Evolutionary conservation across 2,113 vertebrate species (phyloP), one percentile per base, ranked within the genome.

Genomic region (Hydropotes inermis): DNA sequence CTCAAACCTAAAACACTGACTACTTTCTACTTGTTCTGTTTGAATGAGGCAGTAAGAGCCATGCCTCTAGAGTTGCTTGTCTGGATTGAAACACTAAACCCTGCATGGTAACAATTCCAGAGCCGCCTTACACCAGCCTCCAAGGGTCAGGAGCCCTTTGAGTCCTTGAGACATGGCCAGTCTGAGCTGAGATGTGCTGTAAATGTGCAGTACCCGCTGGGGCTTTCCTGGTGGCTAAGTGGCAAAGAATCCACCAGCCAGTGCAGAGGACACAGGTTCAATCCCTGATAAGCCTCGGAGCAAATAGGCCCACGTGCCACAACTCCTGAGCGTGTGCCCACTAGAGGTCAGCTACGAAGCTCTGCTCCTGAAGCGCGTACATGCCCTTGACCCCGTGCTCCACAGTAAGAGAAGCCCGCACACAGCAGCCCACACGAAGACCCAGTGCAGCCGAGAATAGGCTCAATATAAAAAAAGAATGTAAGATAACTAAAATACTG

Each of bases 101-200:
- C 55, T 3, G 33, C 0, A 1, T 3, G 7, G 54, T 70, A 23
- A 39, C 43, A 58, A 16, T 74, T 74, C 28, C 15, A 30, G 12
- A 54, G 50, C 33, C 1, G 0, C 50, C 50, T 23, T 19, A 16
- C 11, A 5, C 47, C 11, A 33, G 50, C 50, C 36, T 33, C 8
- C 3, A 25, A 23, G 74, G 10, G 7, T 4, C 0, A 6, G 39
- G 11, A 11, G 27, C 50, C 79, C 52, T 6, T 2, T 2, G 57
- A 45, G n/a, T 57, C 11, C 28, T 3, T 25, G 30, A 7, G 39
- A 54, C 12, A 30, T 6, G 10, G 64, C 50, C 7, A 8, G 39
- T 45, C 23, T 1, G 5, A 43, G 52, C 3, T 8, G 25, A 50
- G 57, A 60, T 7, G 13, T 6, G 50, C 70, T 9, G 5, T 19